These are phyloP conservation scores for Agrenia bidenticulata DNA, from an alignment of 2,888 invertebrate genomes.

Conservation along the genomic window DNA sequence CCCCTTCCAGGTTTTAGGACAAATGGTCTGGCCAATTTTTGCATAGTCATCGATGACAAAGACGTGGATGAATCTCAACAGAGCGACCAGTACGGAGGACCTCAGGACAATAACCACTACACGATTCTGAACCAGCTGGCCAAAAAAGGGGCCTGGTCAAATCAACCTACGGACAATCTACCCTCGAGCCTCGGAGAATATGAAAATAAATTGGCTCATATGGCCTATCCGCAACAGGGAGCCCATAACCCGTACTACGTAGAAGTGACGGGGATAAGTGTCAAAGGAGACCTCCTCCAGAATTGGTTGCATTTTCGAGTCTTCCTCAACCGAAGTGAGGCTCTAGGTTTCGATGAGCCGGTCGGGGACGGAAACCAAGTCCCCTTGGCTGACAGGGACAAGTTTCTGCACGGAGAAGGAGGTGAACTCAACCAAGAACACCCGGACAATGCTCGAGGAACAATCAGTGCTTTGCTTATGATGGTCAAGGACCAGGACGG, in stretches of 20 bases:
- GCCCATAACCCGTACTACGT: conserved; percentile 33
- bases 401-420: conserved; percentile 12
- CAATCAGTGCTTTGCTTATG: conserved; percentile 27
- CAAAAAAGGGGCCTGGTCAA: conserved; percentile 21
- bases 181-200: conserved; percentile 9
- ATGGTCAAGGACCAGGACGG: conserved; percentile 46
- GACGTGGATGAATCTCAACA: background rate
- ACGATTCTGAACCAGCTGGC: conserved; percentile 21
- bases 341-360: conserved; percentile 12
- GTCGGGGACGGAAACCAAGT: background rate
- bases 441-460: conserved; percentile 23
- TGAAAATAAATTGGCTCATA: background rate
- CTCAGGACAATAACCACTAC: conserved; percentile 5
- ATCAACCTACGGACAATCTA: conserved; percentile 24
- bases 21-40: conserved; percentile 6
- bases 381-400: background rate
- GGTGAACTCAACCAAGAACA: too few relatives aligned
- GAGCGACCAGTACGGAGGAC: background rate
- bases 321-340: background rate
- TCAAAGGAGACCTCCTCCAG: conserved; percentile 33
- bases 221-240: background rate
- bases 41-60: background rate
- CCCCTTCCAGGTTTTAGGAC: background rate
- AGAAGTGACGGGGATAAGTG: conserved; percentile 27
- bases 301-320: conserved; percentile 34